These are phyloP conservation scores for Timandra comae DNA, from an alignment of 2,888 invertebrate species.

Conservation along the genomic window DNA sequence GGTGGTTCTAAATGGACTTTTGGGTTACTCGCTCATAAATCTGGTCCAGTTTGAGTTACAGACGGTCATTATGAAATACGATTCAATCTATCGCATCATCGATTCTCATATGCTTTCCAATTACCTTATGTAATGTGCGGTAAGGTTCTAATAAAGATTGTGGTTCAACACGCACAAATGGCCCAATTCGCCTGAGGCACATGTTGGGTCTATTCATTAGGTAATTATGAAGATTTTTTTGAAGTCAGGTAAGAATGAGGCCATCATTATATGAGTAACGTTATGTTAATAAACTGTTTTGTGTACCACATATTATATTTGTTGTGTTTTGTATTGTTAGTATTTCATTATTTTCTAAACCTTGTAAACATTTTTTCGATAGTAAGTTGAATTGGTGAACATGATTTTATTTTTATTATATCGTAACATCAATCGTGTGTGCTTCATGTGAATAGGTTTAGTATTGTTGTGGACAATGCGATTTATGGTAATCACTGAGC, in stretches of 20 bases:
- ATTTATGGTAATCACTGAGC: conserved; percentile 28
- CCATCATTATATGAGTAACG: conserved; percentile 6
- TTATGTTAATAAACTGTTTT: background rate
- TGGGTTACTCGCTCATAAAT: conserved; percentile 42
- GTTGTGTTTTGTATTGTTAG: too few relatives aligned
- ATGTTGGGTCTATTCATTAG: conserved; percentile 37
- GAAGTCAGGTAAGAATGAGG: conserved; percentile 37
- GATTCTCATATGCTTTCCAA: conserved; percentile 37
- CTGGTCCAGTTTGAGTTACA: conserved; percentile 44
- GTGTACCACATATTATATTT: background rate
- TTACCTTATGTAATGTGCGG: conserved; percentile 39
- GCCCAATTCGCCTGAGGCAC: conserved; percentile 29
- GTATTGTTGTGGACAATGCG: conserved; percentile 30
- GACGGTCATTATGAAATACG: conserved; percentile 48
- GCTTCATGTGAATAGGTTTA: conserved; percentile 23
- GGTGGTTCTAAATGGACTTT: conserved; percentile 35
- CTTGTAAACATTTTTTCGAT: too few relatives aligned
- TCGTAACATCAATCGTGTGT: conserved; percentile 14
- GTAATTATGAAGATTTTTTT: conserved; percentile 45
- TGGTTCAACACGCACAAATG: conserved; percentile 31
- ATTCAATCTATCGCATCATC: conserved; percentile 39
- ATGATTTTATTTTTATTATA: too few relatives aligned
- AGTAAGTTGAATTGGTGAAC: too few relatives aligned
- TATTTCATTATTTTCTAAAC: too few relatives aligned
- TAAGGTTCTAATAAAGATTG: conserved; percentile 28